phyloP scores from a whole-genome alignment of 2,113 vertebrate species.

The Cyprinus carpio region DNA sequence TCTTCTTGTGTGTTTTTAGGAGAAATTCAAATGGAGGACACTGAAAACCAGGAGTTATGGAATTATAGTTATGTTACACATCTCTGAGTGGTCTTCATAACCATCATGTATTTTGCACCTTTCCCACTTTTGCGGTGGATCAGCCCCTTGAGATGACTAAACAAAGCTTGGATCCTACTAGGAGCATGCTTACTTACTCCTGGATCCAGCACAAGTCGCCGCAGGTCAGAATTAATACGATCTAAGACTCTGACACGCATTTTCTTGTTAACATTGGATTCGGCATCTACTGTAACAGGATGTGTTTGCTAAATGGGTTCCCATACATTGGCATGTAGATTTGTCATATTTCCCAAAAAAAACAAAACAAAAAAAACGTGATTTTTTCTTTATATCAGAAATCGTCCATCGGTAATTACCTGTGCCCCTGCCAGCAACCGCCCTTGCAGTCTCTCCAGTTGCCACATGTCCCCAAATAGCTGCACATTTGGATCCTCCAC shows the following conservation, averaged over 20 bases:
- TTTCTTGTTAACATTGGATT: background rate
- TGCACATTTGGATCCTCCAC: slow-evolving; percentile 72
- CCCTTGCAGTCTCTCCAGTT: slow-evolving; percentile 92
- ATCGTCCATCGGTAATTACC: slow-evolving; percentile 95
- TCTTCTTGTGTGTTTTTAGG: slow-evolving; percentile 67
- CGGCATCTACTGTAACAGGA: background rate
- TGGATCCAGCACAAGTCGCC: slow-evolving; percentile 79
- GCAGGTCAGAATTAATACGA: slow-evolving; percentile 78
- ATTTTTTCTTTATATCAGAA: slow-evolving; percentile 70
- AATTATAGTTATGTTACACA: slow-evolving; percentile 81
- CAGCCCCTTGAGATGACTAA: slow-evolving; percentile 94
- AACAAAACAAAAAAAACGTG: background rate
- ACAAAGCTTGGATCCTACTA: slow-evolving; percentile 78
- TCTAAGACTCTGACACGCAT: background rate
- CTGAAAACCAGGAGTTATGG: slow-evolving; percentile 81
- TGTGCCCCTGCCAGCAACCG: slow-evolving; percentile 90
- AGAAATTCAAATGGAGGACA: slow-evolving; percentile 87
- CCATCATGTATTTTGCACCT: slow-evolving; percentile 81
- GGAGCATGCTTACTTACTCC: slow-evolving; percentile 70
- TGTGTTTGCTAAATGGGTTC: background rate
- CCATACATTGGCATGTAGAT: background rate
- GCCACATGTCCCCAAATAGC: slow-evolving; percentile 85
- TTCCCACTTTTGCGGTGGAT: slow-evolving; percentile 86
- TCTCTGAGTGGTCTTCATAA: slow-evolving; percentile 84
- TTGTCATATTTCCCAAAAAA: background rate